Evolutionary conservation across 2,888 invertebrate genomes (phyloP).

Genomic region (Dryomyza anilis): DNA sequence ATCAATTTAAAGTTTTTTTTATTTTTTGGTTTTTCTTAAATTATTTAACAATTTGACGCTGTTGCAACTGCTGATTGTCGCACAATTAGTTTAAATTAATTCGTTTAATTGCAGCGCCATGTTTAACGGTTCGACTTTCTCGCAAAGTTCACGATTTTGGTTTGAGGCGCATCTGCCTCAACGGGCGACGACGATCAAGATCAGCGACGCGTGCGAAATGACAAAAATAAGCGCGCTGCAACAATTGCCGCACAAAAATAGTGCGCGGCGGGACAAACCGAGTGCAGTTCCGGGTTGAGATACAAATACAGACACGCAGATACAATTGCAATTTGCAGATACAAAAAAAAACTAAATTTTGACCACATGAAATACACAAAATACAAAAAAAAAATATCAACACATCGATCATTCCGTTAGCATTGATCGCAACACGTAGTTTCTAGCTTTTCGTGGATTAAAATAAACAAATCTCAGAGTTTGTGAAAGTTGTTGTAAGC

Average conservation of each 20-base stretch:
- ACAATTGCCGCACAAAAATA: slow-evolving; percentile 5
- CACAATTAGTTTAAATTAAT: background rate
- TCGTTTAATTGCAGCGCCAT: background rate
- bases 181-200: background rate
- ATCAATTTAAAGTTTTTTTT: too few relatives aligned
- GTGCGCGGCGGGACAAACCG: background rate
- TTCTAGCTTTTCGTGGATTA: background rate
- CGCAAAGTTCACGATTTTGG: slow-evolving; percentile 9
- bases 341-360: background rate
- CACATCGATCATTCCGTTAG: background rate
- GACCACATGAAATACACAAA: background rate
- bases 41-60: background rate
- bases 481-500: slow-evolving; percentile 17
- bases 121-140: background rate
- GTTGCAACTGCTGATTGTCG: background rate
- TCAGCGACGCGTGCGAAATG: background rate
- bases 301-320: background rate
- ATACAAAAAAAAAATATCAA: too few relatives aligned
- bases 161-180: background rate
- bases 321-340: background rate
- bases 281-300: slow-evolving; percentile 21
- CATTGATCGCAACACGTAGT: background rate
- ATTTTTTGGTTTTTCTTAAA: too few relatives aligned
- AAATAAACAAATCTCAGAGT: background rate
- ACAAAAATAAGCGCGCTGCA: background rate